Conservation (phyloP, 2,113 vertebrate genomes). For the Rhabdomys dilectus region DNA sequence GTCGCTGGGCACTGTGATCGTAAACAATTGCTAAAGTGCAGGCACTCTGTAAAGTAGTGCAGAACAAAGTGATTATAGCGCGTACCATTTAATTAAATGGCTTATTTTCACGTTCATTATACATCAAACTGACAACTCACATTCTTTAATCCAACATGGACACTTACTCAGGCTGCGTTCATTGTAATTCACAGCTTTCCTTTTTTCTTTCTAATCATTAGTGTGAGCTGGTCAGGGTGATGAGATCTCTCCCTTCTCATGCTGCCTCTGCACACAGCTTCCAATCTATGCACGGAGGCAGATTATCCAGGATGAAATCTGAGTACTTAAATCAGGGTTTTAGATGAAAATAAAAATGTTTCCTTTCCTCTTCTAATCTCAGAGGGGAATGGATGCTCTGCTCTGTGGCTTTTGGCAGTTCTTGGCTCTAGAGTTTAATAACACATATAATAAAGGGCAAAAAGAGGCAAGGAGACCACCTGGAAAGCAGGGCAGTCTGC, state of each 20-base stretch:
- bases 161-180: conserved; percentile 93
- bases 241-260: conserved; percentile 86
- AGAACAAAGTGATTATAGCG: conserved; percentile 88
- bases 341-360: conserved; percentile 83
- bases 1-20: conserved; percentile 72
- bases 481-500: not conserved
- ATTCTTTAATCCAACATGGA: conserved; percentile 94
- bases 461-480: not conserved
- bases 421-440: conserved; percentile 70
- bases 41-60: conserved; percentile 84
- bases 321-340: conserved; percentile 80
- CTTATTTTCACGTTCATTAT: conserved; percentile 91
- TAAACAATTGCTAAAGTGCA: conserved; percentile 87
- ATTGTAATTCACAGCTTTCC: conserved; percentile 95
- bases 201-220: conserved; percentile 89
- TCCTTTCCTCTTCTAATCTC: conserved; percentile 83
- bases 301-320: conserved; percentile 75
- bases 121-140: conserved; percentile 89
- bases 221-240: conserved; percentile 90
- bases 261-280: conserved; percentile 84
- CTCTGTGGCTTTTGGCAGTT: conserved; percentile 77
- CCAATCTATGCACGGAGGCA: conserved; percentile 81
- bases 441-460: conserved; percentile 66
- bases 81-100: conserved; percentile 90
- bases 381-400: conserved; percentile 54